Evolutionary conservation across 2,888 invertebrate genomes (phyloP), one percentile per base, ranked within the genome.

Genomic region (Morpho helenor): DNA sequence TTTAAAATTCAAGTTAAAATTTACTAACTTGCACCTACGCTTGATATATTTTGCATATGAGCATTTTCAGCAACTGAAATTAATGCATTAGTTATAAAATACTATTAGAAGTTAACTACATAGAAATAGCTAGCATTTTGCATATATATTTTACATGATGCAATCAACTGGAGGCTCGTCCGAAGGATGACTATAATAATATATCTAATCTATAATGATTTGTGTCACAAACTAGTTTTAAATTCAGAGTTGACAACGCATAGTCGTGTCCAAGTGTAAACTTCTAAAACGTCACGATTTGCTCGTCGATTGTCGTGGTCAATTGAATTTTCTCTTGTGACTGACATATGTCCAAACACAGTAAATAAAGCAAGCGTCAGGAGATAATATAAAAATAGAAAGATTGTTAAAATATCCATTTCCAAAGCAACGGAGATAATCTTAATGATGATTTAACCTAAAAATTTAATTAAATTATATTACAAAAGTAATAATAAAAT

Each of bases 181-280:
- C 8, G 43, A 7, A 44, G 44, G 43, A 43, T 43, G 22, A 10
- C 44, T 31, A 16, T 16, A 16, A 16, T 16, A 16, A 16, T 5
- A 39, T 45, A 44, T 45, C 44, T 31, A 31, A 57, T 57, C 50
- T 51, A 57, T 47, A 49, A 56, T 52, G 9, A 60, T 52, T 55
- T 54, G 48, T 52, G 31, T 31, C 45, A 31, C 50, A 46, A 58
- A 58, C 61, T 51, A 52, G 58, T 55, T 61, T 8, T 40, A 39
- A 52, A 58, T 56, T 48, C 56, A 31, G 57, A 42, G 42, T 56
- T 58, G 53, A 57, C 58, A 49, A 49, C 54, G 55, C 56, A 46
- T 40, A 44, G 45, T 57, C 57, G 63, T 45, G 57, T 52, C 55
- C 52, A 50, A 56, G 46, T 31, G 46, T 16, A 47, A 50, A n/a